phyloP scores from a whole-genome alignment of 1,140 invertebrate species.

The Matsumurasca onukii region DNA sequence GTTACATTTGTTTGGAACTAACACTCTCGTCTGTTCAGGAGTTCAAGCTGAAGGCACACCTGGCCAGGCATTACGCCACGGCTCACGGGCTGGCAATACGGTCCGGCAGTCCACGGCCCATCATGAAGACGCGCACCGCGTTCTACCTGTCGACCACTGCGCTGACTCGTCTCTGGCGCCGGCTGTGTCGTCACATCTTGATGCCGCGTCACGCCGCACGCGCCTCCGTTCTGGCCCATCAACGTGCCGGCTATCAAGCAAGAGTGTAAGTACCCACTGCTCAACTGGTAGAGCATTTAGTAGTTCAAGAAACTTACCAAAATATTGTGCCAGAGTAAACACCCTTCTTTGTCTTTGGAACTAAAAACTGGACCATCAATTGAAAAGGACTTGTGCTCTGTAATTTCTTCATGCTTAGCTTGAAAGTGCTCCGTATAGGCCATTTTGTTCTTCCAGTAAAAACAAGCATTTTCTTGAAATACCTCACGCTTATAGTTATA shows the following conservation, averaged over 20 bases:
- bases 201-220: conserved; percentile 82
- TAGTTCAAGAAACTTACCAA: no score
- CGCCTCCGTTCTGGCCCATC: conserved; percentile 82
- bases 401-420: no score
- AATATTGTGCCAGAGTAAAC: no score
- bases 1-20: no score
- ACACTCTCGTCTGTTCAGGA: conserved; percentile 63
- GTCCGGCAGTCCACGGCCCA: conserved; percentile 79
- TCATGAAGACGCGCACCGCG: conserved; percentile 95
- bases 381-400: no score
- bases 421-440: no score
- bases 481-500: no score
- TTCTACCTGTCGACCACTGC: conserved; percentile 92
- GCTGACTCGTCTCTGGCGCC: conserved; percentile 81
- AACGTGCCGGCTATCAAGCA: conserved; percentile 83
- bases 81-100: conserved; percentile 76
- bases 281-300: no score
- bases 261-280: conserved; percentile 80
- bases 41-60: conserved; percentile 89
- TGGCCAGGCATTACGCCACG: conserved; percentile 89
- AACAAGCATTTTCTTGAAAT: no score
- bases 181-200: conserved; percentile 80
- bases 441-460: no score
- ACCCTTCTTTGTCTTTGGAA: no score
- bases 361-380: no score